These are phyloP conservation scores for Sipha flava DNA, from an alignment of 1,140 invertebrate species.

Conservation along the genomic window DNA sequence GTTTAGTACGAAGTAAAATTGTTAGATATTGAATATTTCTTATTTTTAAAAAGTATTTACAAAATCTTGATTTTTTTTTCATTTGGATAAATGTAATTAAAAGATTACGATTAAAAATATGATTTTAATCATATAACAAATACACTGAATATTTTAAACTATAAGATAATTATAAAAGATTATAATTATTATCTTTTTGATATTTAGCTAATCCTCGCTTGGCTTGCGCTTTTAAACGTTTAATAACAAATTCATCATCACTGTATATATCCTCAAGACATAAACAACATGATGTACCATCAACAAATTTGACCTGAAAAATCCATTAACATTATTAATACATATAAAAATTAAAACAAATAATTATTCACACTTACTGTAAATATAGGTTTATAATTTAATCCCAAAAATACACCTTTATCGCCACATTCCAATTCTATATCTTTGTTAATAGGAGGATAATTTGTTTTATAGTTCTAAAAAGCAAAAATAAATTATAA, in stretches of 20 bases:
- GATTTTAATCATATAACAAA: too few relatives aligned
- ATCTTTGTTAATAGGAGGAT: background rate
- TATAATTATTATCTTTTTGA: background rate
- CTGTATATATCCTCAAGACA: background rate
- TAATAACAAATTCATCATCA: background rate
- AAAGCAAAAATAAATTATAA: background rate
- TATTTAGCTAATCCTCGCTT: background rate
- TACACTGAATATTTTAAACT: too few relatives aligned
- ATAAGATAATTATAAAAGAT: background rate
- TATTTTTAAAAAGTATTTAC: too few relatives aligned
- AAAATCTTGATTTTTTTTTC: too few relatives aligned
- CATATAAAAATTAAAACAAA: background rate
- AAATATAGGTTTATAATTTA: background rate
- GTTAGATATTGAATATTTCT: too few relatives aligned
- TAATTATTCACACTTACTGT: background rate
- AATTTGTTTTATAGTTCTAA: background rate
- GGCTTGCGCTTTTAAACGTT: background rate
- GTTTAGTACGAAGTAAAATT: too few relatives aligned
- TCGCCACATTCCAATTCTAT: background rate
- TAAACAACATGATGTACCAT: background rate
- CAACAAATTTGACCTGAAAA: background rate
- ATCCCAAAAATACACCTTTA: background rate
- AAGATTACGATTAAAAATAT: too few relatives aligned
- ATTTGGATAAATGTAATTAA: too few relatives aligned
- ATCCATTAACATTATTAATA: background rate